Percentiles rank a stretch among this genome's conserved stretches.
Evolutionary conservation across 2,797 vertebrate species (phyloP).

Genomic region (Calcarius lapponicus): DNA sequence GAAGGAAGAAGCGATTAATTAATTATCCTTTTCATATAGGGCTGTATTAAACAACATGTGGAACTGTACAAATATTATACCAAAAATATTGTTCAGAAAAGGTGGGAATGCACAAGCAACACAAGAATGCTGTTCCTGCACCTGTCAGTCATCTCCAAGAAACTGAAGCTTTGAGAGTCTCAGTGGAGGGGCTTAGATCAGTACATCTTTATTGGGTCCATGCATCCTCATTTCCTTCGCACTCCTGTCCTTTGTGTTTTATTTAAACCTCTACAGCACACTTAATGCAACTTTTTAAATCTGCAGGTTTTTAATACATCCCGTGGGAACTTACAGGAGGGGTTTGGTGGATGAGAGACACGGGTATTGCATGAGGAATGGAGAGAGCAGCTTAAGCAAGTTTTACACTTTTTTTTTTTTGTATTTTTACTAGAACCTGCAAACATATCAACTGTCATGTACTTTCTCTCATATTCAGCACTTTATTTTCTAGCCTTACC

Average conservation of each 20-base stretch:
- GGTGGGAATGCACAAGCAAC: conserved; percentile 78
- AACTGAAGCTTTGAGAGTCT: conserved; percentile 75
- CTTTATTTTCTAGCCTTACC: conserved; percentile 85
- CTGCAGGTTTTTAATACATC: conserved; percentile 79
- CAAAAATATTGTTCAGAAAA: conserved; percentile 82
- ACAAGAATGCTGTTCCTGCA: conserved; percentile 75
- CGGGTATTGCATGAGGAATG: conserved; percentile 70
- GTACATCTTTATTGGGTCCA: conserved; percentile 70
- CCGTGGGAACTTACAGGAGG: conserved; percentile 73
- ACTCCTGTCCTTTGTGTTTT: conserved; percentile 65
- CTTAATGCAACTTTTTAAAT: conserved; percentile 80
- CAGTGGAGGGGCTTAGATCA: conserved; percentile 74
- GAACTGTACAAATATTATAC: conserved; percentile 87
- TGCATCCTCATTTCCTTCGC: conserved; percentile 78
- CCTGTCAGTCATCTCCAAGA: conserved; percentile 77
- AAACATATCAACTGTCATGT: conserved; percentile 63
- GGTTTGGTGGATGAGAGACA: conserved; percentile 68
- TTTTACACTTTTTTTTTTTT: conserved; percentile 57
- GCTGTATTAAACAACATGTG: conserved; percentile 85
- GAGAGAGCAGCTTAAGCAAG: conserved; percentile 62
- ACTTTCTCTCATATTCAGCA: conserved; percentile 80
- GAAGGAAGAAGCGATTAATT: conserved; percentile 74
- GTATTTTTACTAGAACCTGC: conserved; percentile 73
- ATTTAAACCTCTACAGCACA: conserved; percentile 77
- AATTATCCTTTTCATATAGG: conserved; percentile 81